phyloP scores from a whole-genome alignment of 2,888 invertebrate species.

The Hesperia comma region DNA sequence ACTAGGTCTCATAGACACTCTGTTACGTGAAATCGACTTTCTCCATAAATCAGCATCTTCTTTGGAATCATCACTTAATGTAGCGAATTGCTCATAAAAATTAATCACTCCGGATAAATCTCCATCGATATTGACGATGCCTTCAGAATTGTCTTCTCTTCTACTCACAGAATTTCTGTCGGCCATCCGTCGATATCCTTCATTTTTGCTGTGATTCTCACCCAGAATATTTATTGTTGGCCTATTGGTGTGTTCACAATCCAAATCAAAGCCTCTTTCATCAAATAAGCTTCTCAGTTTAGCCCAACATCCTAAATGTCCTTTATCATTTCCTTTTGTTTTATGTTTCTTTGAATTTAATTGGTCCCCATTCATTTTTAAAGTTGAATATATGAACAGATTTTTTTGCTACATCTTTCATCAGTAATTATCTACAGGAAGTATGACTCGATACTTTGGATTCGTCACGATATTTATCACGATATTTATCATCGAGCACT shows the following conservation, averaged over 20 bases:
- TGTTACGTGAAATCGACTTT: conserved; percentile 55
- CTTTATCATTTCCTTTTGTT: conserved; percentile 39
- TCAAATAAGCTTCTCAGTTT: conserved; percentile 73
- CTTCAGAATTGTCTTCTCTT: conserved; percentile 43
- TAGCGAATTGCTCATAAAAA: conserved; percentile 78
- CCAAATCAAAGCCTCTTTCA: conserved; percentile 75
- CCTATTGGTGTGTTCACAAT: conserved; percentile 63
- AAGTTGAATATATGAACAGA: conserved; percentile 4
- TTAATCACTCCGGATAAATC: conserved; percentile 63
- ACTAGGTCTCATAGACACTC: conserved; percentile 76
- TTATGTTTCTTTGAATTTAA: conserved; percentile 37
- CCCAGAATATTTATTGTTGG: conserved; percentile 51
- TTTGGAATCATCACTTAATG: conserved; percentile 63
- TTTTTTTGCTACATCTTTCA: conserved; percentile 11
- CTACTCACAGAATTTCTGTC: conserved; percentile 50
- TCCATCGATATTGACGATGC: conserved; percentile 52
- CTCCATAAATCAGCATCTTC: conserved; percentile 59
- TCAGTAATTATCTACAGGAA: conserved; percentile 7
- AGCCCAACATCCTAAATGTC: conserved; percentile 66
- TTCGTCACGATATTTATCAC: conserved; percentile 20
- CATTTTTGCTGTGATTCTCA: conserved; percentile 53
- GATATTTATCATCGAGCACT: conserved; percentile 8
- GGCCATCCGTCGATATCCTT: conserved; percentile 60
- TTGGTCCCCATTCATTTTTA: conserved; percentile 40
- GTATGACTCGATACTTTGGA: conserved; percentile 16